phyloP scores from a whole-genome alignment of 2,797 vertebrate species.

The Mergus octosetaceus region DNA sequence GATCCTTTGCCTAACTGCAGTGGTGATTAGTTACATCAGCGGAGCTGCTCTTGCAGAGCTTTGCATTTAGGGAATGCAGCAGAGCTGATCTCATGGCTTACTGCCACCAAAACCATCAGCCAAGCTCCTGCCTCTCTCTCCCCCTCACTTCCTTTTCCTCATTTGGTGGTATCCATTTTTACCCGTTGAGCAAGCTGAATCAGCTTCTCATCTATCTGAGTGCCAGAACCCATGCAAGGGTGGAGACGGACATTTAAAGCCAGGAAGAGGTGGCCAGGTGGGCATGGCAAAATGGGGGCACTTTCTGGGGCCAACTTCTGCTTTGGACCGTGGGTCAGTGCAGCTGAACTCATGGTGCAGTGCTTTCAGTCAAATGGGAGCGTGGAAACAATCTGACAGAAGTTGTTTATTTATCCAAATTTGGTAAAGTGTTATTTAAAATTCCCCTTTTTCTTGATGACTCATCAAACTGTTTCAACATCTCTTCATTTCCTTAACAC shows the following conservation, averaged over 20 bases:
- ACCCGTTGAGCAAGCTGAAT: background rate
- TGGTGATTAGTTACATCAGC: background rate
- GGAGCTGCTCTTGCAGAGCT: background rate
- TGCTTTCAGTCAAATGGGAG: background rate
- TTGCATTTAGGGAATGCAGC: accelerated
- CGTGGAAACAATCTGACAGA: background rate
- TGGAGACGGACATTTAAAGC: background rate
- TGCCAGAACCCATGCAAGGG: background rate
- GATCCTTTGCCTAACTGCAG: background rate
- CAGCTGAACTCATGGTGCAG: background rate
- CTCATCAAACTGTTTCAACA: background rate
- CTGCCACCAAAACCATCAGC: background rate
- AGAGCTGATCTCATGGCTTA: background rate
- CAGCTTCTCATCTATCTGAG: background rate
- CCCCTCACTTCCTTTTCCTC: background rate
- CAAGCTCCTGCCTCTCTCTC: background rate
- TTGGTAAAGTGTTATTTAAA: background rate
- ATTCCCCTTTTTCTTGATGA: background rate
- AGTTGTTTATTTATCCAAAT: background rate
- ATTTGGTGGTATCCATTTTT: background rate
- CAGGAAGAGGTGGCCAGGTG: background rate
- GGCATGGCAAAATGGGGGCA: accelerated
- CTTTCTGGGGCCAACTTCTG: background rate
- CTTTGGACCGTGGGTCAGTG: background rate
- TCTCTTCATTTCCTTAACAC: background rate